A percentile compares a stretch with the other conserved stretches of the same genome.
Conservation (phyloP, 2,113 vertebrate genomes). For the Psammodynastes pulverulentus region DNA sequence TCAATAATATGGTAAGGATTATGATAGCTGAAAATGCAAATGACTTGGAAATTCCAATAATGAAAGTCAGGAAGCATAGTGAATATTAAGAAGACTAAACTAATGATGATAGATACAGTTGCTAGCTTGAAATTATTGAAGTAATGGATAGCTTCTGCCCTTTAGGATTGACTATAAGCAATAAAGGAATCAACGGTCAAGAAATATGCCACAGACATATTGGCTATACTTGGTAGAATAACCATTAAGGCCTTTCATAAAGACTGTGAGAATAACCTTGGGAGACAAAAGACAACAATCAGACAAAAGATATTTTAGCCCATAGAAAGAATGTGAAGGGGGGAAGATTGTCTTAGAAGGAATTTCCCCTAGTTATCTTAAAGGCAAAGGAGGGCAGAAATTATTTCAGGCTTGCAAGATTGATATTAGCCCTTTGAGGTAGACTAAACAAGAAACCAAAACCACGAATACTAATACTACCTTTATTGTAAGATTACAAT, state of each 20-base stretch:
- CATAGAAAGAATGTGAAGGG: background rate
- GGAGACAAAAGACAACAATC: background rate
- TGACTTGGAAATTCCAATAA: background rate
- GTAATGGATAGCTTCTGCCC: background rate
- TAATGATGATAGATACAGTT: background rate
- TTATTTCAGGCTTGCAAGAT: background rate
- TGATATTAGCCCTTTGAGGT: background rate
- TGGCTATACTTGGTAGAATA: background rate
- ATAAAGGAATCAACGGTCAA: background rate
- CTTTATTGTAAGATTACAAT: background rate
- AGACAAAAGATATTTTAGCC: background rate
- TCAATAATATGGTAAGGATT: background rate
- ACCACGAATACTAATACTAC: background rate
- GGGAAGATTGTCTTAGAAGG: background rate
- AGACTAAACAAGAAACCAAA: background rate
- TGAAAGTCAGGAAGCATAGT: background rate
- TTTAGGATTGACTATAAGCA: background rate
- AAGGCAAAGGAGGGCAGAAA: background rate
- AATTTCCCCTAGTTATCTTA: background rate
- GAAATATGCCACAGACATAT: background rate
- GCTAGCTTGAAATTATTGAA: background rate
- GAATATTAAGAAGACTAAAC: background rate
- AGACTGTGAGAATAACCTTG: background rate
- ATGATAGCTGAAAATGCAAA: background rate
- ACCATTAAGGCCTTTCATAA: background rate